A percentile compares a stretch with the other conserved stretches of the same genome.
Conservation (phyloP, 2,113 vertebrate genomes). For the Halcyon senegalensis region DNA sequence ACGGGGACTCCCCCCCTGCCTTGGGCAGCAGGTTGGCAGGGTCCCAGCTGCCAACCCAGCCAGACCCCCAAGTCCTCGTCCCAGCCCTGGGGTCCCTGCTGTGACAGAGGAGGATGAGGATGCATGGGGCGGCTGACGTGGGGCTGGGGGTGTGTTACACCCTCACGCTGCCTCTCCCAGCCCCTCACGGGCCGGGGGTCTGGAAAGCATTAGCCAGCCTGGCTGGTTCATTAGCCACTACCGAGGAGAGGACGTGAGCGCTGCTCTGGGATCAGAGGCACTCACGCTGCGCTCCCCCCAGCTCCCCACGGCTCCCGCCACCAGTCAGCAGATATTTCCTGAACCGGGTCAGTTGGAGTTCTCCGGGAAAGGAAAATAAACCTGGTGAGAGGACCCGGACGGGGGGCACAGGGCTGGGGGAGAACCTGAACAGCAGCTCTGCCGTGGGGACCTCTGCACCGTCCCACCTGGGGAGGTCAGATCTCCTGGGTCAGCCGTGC, state of each 20-base stretch:
- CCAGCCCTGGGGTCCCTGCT: not conserved
- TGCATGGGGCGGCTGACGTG: not conserved
- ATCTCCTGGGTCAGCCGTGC: not conserved
- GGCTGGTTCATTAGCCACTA: not conserved
- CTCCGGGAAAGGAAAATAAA: conserved; percentile 8
- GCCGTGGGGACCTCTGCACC: not conserved
- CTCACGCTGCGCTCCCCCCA: not conserved
- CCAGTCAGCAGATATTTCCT: not conserved
- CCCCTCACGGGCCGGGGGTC: not conserved
- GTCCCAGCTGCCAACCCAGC: no score
- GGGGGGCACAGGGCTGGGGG: not conserved
- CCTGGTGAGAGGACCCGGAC: not conserved
- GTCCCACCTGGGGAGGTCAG: not conserved
- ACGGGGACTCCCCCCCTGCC: no score
- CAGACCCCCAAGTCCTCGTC: no score
- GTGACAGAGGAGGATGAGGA: not conserved
- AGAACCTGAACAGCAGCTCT: not conserved
- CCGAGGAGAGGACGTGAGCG: not conserved
- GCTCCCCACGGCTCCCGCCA: not conserved
- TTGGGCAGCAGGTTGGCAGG: no score
- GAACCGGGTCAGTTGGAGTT: not conserved
- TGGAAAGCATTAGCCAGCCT: not conserved
- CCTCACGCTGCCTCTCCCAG: not conserved
- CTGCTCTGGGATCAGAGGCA: not conserved
- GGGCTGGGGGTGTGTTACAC: not conserved